These are phyloP conservation scores for Bicyclus anynana DNA, from an alignment of 1,140 invertebrate genomes.

Conservation along the genomic window DNA sequence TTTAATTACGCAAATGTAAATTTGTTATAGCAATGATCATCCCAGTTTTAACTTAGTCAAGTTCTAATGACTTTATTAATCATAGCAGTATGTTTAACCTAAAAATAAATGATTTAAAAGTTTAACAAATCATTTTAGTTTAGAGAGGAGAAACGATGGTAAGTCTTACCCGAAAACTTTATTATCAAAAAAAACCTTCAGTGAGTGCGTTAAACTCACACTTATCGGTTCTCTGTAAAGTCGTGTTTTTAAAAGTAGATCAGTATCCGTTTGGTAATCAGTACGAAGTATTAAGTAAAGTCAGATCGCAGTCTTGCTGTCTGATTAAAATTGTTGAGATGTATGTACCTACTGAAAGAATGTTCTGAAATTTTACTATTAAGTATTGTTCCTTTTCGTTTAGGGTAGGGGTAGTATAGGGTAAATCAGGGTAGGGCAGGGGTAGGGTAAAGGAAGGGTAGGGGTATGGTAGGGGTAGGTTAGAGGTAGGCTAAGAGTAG, in stretches of 20 bases:
- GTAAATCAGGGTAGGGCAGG: too few species aligned
- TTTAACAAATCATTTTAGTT: too few species aligned
- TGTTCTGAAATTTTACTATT: too few species aligned
- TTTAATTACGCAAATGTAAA: not conserved
- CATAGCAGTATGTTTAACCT: too few species aligned
- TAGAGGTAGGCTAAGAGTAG: too few species aligned
- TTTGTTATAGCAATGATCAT: not conserved
- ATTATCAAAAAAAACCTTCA: not conserved
- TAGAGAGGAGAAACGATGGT: not conserved
- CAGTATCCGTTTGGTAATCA: slow-evolving; percentile 2
- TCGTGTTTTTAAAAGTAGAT: slow-evolving; percentile 1
- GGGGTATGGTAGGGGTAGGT: too few species aligned
- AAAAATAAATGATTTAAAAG: too few species aligned
- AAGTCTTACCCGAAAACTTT: not conserved
- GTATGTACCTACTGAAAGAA: too few species aligned
- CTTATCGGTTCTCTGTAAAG: not conserved
- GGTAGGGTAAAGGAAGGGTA: too few species aligned
- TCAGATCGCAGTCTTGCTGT: not conserved
- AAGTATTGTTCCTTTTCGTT: too few species aligned
- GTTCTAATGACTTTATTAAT: not conserved
- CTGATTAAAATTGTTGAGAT: not conserved
- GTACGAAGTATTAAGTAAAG: not conserved
- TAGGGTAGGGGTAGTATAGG: too few species aligned
- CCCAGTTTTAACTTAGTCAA: not conserved
- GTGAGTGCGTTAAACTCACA: not conserved